phyloP scores from a whole-genome alignment of 2,888 invertebrate species.

The Tipula lateralis region DNA sequence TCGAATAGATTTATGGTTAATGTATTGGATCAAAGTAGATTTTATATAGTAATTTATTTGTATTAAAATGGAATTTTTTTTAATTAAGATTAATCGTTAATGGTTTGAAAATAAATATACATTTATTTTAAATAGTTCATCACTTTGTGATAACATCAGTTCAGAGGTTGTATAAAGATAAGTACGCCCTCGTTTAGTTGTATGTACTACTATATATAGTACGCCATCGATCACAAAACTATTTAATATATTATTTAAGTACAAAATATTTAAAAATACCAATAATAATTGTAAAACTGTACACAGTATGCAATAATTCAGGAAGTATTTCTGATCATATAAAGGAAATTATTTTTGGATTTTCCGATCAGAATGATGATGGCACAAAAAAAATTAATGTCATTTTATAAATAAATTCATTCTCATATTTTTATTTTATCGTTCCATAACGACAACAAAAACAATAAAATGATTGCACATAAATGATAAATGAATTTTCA shows the following conservation, averaged over 20 bases:
- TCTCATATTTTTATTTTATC: not conserved
- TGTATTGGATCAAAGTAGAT: not conserved
- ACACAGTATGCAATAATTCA: not conserved
- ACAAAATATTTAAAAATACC: not conserved
- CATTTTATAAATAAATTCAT: conserved; percentile 14
- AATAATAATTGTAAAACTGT: not conserved
- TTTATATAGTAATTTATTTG: not conserved
- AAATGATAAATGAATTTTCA: conserved; percentile 19
- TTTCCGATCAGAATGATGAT: not conserved
- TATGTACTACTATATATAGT: too few species aligned
- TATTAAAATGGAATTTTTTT: not conserved
- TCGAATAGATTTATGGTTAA: not conserved
- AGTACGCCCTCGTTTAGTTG: too few species aligned
- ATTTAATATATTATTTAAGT: not conserved
- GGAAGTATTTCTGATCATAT: not conserved
- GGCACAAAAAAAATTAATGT: not conserved
- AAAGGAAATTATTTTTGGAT: conserved; percentile 11
- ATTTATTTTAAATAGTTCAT: not conserved
- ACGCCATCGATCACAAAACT: not conserved
- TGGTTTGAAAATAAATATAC: not conserved
- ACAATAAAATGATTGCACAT: not conserved
- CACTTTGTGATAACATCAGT: not conserved
- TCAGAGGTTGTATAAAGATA: not conserved
- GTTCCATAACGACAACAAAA: not conserved
- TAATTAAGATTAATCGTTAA: not conserved